Percentiles rank a stretch among this genome's conserved stretches.
phyloP scores from a whole-genome alignment of 2,113 vertebrate genomes.

The Charadrius vociferus region DNA sequence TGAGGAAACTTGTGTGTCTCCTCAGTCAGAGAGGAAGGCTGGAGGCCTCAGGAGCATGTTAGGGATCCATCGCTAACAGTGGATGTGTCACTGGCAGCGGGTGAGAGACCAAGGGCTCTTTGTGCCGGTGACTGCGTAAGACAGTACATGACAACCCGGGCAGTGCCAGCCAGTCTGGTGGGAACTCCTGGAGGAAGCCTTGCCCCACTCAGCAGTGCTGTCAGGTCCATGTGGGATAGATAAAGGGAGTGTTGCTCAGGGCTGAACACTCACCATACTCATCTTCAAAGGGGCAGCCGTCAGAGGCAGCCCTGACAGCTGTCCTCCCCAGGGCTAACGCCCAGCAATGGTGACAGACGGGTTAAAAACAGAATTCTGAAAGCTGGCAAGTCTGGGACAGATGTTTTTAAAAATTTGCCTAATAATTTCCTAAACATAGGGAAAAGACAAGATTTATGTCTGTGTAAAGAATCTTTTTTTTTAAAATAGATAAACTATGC shows the following conservation, averaged over 20 bases:
- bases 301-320: not conserved
- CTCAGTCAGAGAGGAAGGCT: not conserved
- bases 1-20: not conserved
- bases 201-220: not conserved
- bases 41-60: not conserved
- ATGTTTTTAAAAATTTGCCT: not conserved
- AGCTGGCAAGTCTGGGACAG: not conserved
- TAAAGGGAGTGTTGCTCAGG: not conserved
- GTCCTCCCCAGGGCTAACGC: not conserved
- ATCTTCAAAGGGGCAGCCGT: not conserved
- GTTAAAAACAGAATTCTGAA: not conserved
- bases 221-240: rapidly evolving
- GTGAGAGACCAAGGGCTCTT: not conserved
- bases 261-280: not conserved
- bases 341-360: not conserved
- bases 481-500: not conserved
- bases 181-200: not conserved
- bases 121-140: rapidly evolving
- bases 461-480: not conserved
- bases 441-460: not conserved
- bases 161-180: rapidly evolving
- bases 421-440: not conserved
- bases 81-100: not conserved
- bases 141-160: rapidly evolving
- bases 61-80: not conserved